Evolutionary conservation across 1,140 invertebrate species (phyloP), one percentile per base, ranked within the genome.

Genomic region (Centruroides sculpturatus): DNA sequence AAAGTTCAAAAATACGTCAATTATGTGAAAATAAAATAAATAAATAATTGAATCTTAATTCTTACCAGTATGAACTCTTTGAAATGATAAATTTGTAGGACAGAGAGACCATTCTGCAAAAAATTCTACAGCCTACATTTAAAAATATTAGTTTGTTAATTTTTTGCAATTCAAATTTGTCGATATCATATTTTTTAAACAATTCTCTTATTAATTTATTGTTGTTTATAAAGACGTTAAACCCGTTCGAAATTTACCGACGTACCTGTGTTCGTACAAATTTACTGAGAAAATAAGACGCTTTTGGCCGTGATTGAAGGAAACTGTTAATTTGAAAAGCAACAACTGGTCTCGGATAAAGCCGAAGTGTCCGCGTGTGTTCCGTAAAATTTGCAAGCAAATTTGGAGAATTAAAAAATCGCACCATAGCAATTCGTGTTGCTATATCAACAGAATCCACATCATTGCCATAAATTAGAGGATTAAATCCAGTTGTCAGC

Each of bases 321-420:
- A 99, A 99, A 66, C 92, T 97, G 70, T 97, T 96, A 55, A 96
- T 91, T 77, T 99, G 97, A 71, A 99, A 97, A 8, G 95, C 94
- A 9, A 99, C 96, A 10, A 99, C 96, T 0, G 97, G 96, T 57
- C 97, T 76, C 0, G 97, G 97, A 76, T 99, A 99, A 0, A 99
- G 77, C 7, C 97, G 80, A 34, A 99, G 74, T 0, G 95, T 99
- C 50, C 97, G 79, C 0, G 95, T 98, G 73, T 99, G 96, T 71
- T 99, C 96, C 54, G 86, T 87, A 71, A 99, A 98, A 70, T 99
- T 98, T 0, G 92, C 93, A 64, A 99, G 75, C 0, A 97, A 80
- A 71, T 98, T 98, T 70, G 94, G 84, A 0, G 95, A 97, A 71
- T 98, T 98, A 79, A 98, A 98, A 72, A 99, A 99, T 10, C 92